Conservation (phyloP, 2,797 vertebrate species). For the Monodelphis domestica region DNA sequence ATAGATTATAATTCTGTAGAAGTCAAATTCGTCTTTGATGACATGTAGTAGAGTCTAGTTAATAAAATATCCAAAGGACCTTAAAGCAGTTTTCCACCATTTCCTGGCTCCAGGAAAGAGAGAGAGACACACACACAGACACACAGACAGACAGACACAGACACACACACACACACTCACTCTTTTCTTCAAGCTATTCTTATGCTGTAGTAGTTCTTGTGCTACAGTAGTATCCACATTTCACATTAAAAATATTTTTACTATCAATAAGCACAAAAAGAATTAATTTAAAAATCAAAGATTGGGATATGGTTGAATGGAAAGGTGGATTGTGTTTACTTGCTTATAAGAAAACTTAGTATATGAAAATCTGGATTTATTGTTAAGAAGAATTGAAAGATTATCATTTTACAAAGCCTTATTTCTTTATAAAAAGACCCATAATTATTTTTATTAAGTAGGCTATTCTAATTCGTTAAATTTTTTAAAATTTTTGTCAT, state of each 20-base stretch:
- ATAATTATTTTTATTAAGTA: background rate
- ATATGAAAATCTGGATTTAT: constrained; percentile 29
- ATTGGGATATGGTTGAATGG: too few species aligned
- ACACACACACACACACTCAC: too few species aligned
- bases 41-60: background rate
- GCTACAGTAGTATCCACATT: background rate
- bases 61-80: background rate
- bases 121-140: too few species aligned
- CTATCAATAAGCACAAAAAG: background rate
- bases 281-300: too few species aligned
- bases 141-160: background rate
- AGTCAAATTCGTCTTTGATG: background rate
- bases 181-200: too few species aligned
- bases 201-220: too few species aligned
- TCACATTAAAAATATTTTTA: constrained; percentile 14
- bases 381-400: background rate
- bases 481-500: too few species aligned
- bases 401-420: constrained; percentile 45
- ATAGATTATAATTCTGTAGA: background rate
- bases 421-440: background rate
- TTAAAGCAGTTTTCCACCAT: background rate
- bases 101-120: background rate
- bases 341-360: constrained; percentile 13
- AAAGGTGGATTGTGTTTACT: too few species aligned
- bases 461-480: background rate